Evolutionary conservation across 2,888 invertebrate species (phyloP).

Genomic region (Epistrophe grossulariae): DNA sequence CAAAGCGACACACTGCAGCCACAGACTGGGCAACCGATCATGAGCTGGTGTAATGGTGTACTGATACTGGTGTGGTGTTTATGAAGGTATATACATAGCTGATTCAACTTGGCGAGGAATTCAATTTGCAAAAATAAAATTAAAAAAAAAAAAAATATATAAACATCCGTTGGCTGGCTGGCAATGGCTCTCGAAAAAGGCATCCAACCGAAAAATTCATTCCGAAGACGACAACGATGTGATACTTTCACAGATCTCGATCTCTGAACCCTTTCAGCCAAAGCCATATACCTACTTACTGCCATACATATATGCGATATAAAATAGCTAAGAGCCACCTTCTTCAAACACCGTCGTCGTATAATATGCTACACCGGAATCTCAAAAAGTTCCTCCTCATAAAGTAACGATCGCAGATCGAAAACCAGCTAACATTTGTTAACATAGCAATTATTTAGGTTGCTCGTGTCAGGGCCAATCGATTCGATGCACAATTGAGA

Average conservation of each 20-base stretch:
- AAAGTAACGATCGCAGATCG: constrained; percentile 68
- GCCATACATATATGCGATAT: background rate
- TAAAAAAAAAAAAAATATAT: constrained; percentile 32
- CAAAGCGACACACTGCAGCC: constrained; percentile 55
- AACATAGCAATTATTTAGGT: constrained; percentile 76
- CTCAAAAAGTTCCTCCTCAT: constrained; percentile 63
- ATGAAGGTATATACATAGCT: background rate
- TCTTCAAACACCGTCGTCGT: constrained; percentile 10
- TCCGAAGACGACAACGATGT: constrained; percentile 70
- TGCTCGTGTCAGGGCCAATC: constrained; percentile 74
- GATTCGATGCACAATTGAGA: constrained; percentile 74
- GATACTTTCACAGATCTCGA: constrained; percentile 76
- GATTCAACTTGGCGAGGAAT: constrained; percentile 52
- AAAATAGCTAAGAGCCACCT: constrained; percentile 51
- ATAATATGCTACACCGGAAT: background rate
- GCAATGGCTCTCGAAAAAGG: constrained; percentile 47
- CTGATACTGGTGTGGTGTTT: background rate
- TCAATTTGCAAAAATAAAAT: constrained; percentile 56
- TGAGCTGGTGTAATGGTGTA: constrained; percentile 11
- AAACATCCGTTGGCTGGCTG: constrained; percentile 65
- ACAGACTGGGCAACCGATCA: constrained; percentile 36
- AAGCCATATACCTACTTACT: background rate
- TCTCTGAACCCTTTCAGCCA: constrained; percentile 72
- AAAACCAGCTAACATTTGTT: constrained; percentile 74
- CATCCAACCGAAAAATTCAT: constrained; percentile 71